Conservation (phyloP, 2,113 vertebrate genomes). For the Lonchura striata region DNA sequence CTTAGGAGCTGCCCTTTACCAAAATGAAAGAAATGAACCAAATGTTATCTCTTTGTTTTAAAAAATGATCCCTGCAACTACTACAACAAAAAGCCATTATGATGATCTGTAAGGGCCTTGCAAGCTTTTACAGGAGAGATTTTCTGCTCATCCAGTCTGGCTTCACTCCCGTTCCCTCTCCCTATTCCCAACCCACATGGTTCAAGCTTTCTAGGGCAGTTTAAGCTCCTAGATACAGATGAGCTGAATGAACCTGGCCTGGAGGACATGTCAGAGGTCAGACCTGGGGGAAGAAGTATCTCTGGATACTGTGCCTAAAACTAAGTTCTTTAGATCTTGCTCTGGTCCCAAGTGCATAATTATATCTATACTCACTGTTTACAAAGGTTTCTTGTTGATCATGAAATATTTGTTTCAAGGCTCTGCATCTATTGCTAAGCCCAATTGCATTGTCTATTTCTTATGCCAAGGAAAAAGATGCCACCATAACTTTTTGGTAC, state of each 20-base stretch:
- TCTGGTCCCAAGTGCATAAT: neutral
- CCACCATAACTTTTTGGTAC: neutral
- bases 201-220: neutral
- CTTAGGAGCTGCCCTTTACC: constrained; percentile 19
- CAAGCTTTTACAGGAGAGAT: neutral
- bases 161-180: neutral
- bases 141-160: neutral
- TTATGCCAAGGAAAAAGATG: neutral
- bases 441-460: neutral
- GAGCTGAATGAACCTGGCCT: neutral
- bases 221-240: neutral
- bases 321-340: neutral
- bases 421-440: constrained; percentile 9
- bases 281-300: neutral
- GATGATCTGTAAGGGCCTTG: constrained; percentile 1
- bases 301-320: neutral
- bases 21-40: constrained; percentile 44
- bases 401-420: constrained; percentile 46
- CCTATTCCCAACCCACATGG: neutral
- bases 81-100: constrained; percentile 32
- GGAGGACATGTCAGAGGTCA: neutral
- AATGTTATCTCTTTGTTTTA: constrained; percentile 36
- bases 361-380: constrained; percentile 21
- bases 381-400: constrained; percentile 37
- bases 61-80: constrained; percentile 35